Conservation (phyloP, 1,140 invertebrate species). For the Linepithema humile region DNA sequence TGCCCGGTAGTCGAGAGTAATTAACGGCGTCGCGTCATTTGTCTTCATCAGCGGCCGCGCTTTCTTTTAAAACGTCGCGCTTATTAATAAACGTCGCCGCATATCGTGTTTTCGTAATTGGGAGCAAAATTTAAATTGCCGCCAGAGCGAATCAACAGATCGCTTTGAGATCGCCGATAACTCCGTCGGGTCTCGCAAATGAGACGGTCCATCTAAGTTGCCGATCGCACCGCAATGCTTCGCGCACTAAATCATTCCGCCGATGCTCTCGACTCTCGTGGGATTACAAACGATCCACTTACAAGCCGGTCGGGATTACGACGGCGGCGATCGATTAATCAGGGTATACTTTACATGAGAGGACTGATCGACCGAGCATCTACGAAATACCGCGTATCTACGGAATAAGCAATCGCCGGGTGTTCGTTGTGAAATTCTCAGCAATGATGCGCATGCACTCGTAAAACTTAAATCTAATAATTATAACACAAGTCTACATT, state of each 20-base stretch:
- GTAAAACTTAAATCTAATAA: slow-evolving; percentile 40
- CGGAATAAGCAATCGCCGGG: slow-evolving; percentile 53
- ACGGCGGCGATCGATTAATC: slow-evolving; percentile 64
- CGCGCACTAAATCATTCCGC: slow-evolving; percentile 55
- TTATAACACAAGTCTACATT: slow-evolving; percentile 5
- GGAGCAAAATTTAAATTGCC: slow-evolving; percentile 30
- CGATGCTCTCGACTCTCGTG: slow-evolving; percentile 26
- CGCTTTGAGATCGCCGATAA: neutral
- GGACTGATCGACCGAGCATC: slow-evolving; percentile 28
- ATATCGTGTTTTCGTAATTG: slow-evolving; percentile 27
- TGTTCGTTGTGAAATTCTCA: slow-evolving; percentile 50
- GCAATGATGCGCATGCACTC: slow-evolving; percentile 13
- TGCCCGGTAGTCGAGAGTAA: slow-evolving; percentile 41
- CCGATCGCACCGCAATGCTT: slow-evolving; percentile 32
- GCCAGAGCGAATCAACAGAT: slow-evolving; percentile 32
- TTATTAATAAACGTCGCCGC: slow-evolving; percentile 18
- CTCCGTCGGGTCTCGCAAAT: neutral
- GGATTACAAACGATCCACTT: slow-evolving; percentile 68
- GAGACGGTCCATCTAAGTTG: slow-evolving; percentile 1
- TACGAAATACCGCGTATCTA: too few species aligned
- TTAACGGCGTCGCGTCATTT: slow-evolving; percentile 55
- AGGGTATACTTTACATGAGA: slow-evolving; percentile 48
- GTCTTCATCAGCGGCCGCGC: slow-evolving; percentile 51
- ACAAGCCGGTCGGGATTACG: slow-evolving; percentile 66
- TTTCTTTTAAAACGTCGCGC: slow-evolving; percentile 29